phyloP scores from a whole-genome alignment of 2,797 vertebrate genomes.

The Hydrocynus forskahlii region DNA sequence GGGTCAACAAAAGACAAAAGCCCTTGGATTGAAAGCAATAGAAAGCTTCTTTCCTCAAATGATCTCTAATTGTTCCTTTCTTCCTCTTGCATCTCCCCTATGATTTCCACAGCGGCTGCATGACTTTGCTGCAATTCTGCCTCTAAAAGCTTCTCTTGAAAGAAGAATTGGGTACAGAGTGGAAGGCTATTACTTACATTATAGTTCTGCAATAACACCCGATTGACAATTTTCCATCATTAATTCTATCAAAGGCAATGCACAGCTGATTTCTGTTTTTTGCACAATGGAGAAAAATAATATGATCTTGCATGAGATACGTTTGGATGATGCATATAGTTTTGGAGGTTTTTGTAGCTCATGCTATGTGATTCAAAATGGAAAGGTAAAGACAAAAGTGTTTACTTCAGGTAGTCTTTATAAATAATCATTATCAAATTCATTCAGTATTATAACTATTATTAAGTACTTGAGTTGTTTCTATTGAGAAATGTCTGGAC shows the following conservation, averaged over 20 bases:
- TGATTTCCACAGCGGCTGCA: conserved; percentile 79
- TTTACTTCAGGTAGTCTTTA: background rate
- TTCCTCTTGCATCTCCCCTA: conserved; percentile 84
- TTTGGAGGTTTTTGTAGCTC: background rate
- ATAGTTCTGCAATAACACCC: conserved; percentile 75
- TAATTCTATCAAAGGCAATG: conserved; percentile 72
- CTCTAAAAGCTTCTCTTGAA: conserved; percentile 84
- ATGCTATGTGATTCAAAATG: background rate
- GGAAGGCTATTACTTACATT: conserved; percentile 83
- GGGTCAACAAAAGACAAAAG: conserved; percentile 93
- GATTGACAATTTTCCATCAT: conserved; percentile 63
- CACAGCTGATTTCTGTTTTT: conserved; percentile 68
- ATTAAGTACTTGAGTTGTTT: background rate
- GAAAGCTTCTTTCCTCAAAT: conserved; percentile 95
- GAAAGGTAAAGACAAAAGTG: background rate
- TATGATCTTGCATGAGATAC: conserved; percentile 13
- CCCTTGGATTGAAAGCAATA: conserved; percentile 86
- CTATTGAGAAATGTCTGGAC: background rate
- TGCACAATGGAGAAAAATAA: conserved; percentile 34
- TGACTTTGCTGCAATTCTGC: conserved; percentile 80
- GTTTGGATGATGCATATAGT: conserved; percentile 6
- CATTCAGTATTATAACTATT: background rate
- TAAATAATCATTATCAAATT: background rate
- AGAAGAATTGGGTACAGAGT: conserved; percentile 76
- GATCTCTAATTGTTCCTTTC: conserved; percentile 98